A percentile compares a stretch with the other conserved stretches of the same genome.
phyloP scores from a whole-genome alignment of 1,140 invertebrate species.

The Homarus americanus region DNA sequence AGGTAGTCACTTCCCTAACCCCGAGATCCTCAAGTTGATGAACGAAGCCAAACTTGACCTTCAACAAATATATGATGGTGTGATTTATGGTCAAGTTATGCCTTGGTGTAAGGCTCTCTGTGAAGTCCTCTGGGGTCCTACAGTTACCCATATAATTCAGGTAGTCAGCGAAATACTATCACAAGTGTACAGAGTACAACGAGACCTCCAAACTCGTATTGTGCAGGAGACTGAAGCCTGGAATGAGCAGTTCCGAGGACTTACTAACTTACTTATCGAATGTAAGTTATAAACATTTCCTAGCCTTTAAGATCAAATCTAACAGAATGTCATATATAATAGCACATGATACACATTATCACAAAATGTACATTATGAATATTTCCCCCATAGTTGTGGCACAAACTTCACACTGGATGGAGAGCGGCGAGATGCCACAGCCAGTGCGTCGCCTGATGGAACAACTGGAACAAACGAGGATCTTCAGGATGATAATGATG shows the following conservation, averaged over 20 bases:
- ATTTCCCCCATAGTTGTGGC: neutral
- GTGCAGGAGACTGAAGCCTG: neutral
- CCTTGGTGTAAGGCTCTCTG: neutral
- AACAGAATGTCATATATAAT: neutral
- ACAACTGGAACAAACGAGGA: neutral
- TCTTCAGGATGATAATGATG: neutral
- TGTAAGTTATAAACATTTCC: neutral
- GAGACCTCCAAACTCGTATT: neutral
- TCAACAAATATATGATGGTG: neutral
- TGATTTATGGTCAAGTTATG: neutral
- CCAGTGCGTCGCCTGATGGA: constrained; percentile 10
- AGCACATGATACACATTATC: neutral
- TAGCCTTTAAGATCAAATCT: neutral
- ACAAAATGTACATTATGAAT: neutral
- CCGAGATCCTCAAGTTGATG: neutral
- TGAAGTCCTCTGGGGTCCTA: neutral
- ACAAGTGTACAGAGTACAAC: neutral
- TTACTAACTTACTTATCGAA: neutral
- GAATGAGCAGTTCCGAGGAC: neutral
- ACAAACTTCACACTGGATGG: neutral
- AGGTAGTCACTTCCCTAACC: neutral
- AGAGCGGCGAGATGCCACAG: neutral
- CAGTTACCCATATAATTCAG: neutral
- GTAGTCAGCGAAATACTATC: neutral
- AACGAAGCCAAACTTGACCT: neutral